Percentiles rank a stretch among this genome's conserved stretches.
Conservation (phyloP, 2,888 invertebrate genomes). For the Kryphioiulus occultus region DNA sequence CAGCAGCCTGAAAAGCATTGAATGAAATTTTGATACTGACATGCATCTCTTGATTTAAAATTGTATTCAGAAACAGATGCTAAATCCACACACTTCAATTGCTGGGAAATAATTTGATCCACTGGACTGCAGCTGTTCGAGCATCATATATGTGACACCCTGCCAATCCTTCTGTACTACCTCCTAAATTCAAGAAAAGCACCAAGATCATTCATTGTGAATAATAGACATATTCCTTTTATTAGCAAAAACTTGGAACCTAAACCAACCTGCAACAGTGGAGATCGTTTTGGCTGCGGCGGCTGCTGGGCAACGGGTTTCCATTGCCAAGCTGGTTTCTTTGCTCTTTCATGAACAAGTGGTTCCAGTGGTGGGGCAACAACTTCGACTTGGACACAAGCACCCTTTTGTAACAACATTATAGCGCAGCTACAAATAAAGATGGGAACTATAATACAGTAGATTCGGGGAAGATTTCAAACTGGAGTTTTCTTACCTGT, state of each 20-base stretch:
- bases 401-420: conserved; percentile 62
- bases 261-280: conserved; percentile 55
- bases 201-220: background rate
- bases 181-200: conserved; percentile 55
- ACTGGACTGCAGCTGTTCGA: conserved; percentile 61
- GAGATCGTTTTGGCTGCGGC: conserved; percentile 50
- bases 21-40: background rate
- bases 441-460: background rate
- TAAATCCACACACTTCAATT: conserved; percentile 60
- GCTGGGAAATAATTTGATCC: conserved; percentile 60
- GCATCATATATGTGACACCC: conserved; percentile 65
- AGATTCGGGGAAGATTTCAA: background rate
- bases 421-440: conserved; percentile 61
- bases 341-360: conserved; percentile 54
- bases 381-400: conserved; percentile 59
- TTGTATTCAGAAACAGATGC: background rate
- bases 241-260: background rate
- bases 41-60: background rate
- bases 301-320: conserved; percentile 57
- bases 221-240: background rate
- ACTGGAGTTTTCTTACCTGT: conserved; percentile 59
- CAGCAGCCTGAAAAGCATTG: conserved; percentile 60
- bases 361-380: conserved; percentile 54
- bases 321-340: conserved; percentile 60
- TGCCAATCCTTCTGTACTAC: conserved; percentile 64